Evolutionary conservation across 1,140 invertebrate genomes (phyloP).

Genomic region (Drosophila asahinai): DNA sequence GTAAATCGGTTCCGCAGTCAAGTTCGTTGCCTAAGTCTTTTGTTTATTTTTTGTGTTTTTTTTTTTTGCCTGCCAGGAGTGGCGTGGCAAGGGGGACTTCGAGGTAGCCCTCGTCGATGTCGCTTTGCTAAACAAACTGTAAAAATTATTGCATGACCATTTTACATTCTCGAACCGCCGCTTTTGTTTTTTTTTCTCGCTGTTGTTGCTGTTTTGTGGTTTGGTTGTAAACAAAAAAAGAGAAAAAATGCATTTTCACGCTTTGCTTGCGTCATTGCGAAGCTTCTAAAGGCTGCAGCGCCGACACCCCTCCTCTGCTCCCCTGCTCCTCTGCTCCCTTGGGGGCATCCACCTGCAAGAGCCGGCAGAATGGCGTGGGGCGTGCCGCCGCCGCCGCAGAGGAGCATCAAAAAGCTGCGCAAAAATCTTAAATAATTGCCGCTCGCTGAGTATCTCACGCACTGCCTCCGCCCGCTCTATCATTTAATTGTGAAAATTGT

Average conservation of each 20-base stretch:
- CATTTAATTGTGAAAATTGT: conserved; percentile 75
- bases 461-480: conserved; percentile 19
- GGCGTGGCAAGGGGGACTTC: neutral
- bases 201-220: conserved; percentile 11
- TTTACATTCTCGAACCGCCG: conserved; percentile 37
- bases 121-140: conserved; percentile 82
- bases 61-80: conserved; percentile 4
- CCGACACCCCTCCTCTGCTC: neutral
- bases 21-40: conserved; percentile 84
- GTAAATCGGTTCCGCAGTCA: conserved; percentile 29
- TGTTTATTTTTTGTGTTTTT: conserved; percentile 29
- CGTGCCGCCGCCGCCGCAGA: conserved; percentile 34
- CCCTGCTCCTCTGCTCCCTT: neutral
- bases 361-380: conserved; percentile 52
- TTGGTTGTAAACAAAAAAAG: conserved; percentile 4
- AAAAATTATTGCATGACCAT: conserved; percentile 75
- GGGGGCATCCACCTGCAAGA: conserved; percentile 59
- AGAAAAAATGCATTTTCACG: conserved; percentile 75
- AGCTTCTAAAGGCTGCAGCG: conserved; percentile 9
- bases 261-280: conserved; percentile 53
- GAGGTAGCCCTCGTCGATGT: conserved; percentile 34
- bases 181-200: conserved; percentile 13
- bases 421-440: conserved; percentile 61
- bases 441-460: conserved; percentile 5
- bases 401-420: conserved; percentile 32